phyloP scores from a whole-genome alignment of 2,797 vertebrate species.

The Sciurus vulgaris region DNA sequence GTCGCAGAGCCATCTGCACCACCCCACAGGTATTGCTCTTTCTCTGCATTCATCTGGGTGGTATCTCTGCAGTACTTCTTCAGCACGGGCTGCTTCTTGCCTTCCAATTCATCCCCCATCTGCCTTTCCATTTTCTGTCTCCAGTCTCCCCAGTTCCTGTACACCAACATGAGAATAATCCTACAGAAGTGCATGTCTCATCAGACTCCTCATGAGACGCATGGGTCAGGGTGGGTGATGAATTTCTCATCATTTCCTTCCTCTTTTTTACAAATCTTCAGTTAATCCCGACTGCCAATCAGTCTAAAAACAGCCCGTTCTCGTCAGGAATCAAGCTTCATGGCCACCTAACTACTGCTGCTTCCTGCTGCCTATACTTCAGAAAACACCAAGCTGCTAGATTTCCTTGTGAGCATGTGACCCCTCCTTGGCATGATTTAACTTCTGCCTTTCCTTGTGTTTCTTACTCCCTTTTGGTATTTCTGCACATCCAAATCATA shows the following conservation, averaged over 20 bases:
- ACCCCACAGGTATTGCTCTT: neutral
- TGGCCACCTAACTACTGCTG: neutral
- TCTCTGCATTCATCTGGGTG: neutral
- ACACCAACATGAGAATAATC: neutral
- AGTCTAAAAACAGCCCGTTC: neutral
- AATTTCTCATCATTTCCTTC: neutral
- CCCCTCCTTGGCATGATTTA: neutral
- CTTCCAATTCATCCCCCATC: neutral
- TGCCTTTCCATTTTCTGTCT: neutral
- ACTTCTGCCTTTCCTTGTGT: neutral
- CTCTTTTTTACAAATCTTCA: conserved; percentile 21
- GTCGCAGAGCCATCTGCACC: neutral
- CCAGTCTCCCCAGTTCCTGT: accelerated
- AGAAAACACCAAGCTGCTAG: neutral
- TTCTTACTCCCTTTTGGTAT: neutral
- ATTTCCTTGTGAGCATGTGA: neutral
- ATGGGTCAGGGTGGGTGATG: neutral
- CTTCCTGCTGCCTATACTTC: neutral
- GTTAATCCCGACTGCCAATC: neutral
- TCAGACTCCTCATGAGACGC: neutral
- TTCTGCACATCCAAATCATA: neutral
- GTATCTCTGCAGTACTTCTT: neutral
- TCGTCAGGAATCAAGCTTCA: neutral
- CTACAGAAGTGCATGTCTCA: neutral
- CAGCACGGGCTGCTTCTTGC: neutral